These are phyloP conservation scores for Conus betulinus DNA, from an alignment of 1,140 invertebrate genomes.

Conservation along the genomic window DNA sequence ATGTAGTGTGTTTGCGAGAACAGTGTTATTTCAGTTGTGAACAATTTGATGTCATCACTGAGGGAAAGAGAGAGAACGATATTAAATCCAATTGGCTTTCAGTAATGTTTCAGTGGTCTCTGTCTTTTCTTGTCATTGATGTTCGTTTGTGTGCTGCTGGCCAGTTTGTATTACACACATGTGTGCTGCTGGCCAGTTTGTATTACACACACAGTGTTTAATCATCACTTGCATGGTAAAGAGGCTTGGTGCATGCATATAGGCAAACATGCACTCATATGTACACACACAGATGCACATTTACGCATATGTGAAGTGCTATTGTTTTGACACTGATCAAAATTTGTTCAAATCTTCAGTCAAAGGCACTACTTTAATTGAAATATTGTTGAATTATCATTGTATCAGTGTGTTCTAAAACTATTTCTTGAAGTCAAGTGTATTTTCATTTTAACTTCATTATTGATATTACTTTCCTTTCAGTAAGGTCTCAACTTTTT, in stretches of 20 bases:
- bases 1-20: neutral
- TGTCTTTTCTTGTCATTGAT: neutral
- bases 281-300: neutral
- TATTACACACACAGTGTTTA: neutral
- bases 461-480: too few relatives aligned
- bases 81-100: neutral
- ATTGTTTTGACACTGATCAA: too few relatives aligned
- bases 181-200: too few relatives aligned
- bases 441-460: too few relatives aligned
- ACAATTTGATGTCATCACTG: neutral
- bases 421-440: too few relatives aligned
- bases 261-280: neutral
- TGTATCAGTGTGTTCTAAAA: too few relatives aligned
- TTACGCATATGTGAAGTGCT: neutral
- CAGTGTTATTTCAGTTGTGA: neutral
- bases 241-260: neutral
- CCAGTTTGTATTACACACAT: neutral
- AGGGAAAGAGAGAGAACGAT: neutral
- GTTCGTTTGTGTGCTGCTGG: neutral
- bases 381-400: too few relatives aligned
- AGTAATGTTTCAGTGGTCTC: neutral
- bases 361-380: too few relatives aligned
- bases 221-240: neutral
- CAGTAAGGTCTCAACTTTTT: too few relatives aligned
- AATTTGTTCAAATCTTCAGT: too few relatives aligned